phyloP scores from a whole-genome alignment of 1,140 invertebrate species.

The Tachypleus tridentatus region DNA sequence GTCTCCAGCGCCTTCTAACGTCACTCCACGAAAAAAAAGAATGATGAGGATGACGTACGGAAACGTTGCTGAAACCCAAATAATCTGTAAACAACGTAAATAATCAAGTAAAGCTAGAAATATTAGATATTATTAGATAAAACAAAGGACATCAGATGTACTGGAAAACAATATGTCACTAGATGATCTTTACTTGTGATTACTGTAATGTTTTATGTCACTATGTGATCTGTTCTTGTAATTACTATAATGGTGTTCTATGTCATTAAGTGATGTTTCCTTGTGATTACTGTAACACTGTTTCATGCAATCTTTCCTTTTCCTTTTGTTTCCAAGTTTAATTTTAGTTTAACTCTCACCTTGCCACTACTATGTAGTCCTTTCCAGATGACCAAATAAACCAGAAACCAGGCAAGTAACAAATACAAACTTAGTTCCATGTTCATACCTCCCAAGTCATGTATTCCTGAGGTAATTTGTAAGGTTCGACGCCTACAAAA shows the following conservation, averaged over 20 bases:
- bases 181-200: too few species aligned
- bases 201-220: too few species aligned
- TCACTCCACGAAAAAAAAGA: constrained; percentile 51
- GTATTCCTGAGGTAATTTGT: constrained; percentile 34
- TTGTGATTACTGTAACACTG: neutral
- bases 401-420: constrained; percentile 34
- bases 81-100: constrained; percentile 41
- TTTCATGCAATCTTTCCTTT: neutral
- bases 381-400: constrained; percentile 38
- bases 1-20: constrained; percentile 34
- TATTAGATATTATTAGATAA: too few species aligned
- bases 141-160: too few species aligned
- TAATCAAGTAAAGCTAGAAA: too few species aligned
- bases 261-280: too few species aligned
- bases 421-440: constrained; percentile 34
- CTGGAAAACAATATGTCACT: too few species aligned
- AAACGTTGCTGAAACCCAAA: constrained; percentile 75
- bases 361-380: constrained; percentile 39
- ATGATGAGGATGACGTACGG: constrained; percentile 61
- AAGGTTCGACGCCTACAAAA: constrained; percentile 31
- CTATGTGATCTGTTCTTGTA: too few species aligned
- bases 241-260: too few species aligned
- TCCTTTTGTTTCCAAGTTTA: constrained; percentile 10
- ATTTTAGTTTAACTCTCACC: constrained; percentile 19
- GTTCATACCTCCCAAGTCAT: constrained; percentile 32